A percentile compares a stretch with the other conserved stretches of the same genome.
Conservation (phyloP, 2,888 invertebrate genomes). For the Tetanocera ferruginea region DNA sequence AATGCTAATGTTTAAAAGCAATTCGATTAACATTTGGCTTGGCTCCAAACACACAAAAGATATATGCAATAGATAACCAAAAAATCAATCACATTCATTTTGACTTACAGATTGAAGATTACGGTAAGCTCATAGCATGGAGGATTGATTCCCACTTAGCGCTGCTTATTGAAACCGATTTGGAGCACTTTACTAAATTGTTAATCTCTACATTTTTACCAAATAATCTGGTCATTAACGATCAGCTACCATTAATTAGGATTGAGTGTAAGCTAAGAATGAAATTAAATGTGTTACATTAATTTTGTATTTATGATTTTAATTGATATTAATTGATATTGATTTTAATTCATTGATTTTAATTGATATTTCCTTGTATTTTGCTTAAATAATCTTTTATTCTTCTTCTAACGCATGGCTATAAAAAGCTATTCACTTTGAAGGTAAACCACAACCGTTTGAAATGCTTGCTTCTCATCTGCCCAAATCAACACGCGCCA, state of each 20-base stretch:
- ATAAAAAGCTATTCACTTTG: slow-evolving; percentile 73
- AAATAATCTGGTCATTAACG: slow-evolving; percentile 81
- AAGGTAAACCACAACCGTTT: slow-evolving; percentile 74
- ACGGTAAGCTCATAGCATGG: slow-evolving; percentile 86
- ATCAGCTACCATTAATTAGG: slow-evolving; percentile 80
- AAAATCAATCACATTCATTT: not conserved
- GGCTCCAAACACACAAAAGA: too few relatives aligned
- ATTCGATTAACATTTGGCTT: too few relatives aligned
- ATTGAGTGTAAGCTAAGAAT: slow-evolving; percentile 78
- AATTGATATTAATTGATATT: not conserved
- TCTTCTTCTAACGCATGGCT: not conserved
- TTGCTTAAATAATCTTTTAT: not conserved
- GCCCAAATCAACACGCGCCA: slow-evolving; percentile 66
- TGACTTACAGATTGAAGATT: slow-evolving; percentile 79
- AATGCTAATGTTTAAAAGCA: too few relatives aligned
- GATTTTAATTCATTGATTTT: not conserved
- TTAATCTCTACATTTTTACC: slow-evolving; percentile 81
- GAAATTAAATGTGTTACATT: not conserved
- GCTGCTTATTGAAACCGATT: slow-evolving; percentile 82
- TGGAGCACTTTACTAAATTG: slow-evolving; percentile 79
- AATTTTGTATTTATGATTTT: not conserved
- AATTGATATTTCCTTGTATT: not conserved
- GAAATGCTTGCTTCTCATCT: slow-evolving; percentile 70
- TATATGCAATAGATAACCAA: too few relatives aligned
- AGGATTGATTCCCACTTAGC: slow-evolving; percentile 81